phyloP scores from a whole-genome alignment of 2,113 vertebrate genomes.

The Camelus dromedarius region DNA sequence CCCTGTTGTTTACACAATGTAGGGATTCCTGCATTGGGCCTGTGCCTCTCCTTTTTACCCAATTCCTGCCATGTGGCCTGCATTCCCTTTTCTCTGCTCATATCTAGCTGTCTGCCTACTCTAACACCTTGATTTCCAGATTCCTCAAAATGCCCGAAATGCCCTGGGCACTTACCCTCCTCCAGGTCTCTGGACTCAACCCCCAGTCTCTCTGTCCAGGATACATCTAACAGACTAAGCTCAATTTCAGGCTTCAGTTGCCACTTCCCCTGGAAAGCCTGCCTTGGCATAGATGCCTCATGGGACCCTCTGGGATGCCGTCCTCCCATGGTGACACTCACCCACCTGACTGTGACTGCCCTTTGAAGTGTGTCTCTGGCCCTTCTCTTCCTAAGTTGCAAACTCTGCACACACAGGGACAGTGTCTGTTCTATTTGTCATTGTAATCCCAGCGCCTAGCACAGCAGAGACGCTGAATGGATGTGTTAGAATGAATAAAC shows the following conservation, averaged over 20 bases:
- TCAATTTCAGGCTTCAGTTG: neutral
- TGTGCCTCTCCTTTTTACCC: too few species aligned
- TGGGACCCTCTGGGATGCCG: accelerated
- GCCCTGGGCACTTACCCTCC: accelerated
- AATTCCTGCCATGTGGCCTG: too few species aligned
- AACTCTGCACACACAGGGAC: neutral
- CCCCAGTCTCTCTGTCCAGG: accelerated
- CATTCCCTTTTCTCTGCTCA: too few species aligned
- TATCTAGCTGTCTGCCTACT: too few species aligned
- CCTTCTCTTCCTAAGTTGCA: neutral
- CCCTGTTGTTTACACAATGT: too few species aligned
- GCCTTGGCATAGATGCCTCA: accelerated
- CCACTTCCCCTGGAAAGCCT: neutral
- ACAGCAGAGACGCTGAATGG: neutral
- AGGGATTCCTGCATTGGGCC: too few species aligned
- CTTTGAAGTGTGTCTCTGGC: neutral
- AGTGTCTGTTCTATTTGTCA: neutral
- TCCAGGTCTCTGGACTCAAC: neutral
- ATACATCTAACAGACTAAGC: neutral
- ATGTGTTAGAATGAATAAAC: neutral
- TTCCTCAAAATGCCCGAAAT: neutral
- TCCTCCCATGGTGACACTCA: accelerated
- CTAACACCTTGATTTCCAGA: neutral
- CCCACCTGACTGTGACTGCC: too few species aligned
- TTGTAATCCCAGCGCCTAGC: neutral